phyloP scores from a whole-genome alignment of 2,888 invertebrate species.

The Autographa pulchrina region DNA sequence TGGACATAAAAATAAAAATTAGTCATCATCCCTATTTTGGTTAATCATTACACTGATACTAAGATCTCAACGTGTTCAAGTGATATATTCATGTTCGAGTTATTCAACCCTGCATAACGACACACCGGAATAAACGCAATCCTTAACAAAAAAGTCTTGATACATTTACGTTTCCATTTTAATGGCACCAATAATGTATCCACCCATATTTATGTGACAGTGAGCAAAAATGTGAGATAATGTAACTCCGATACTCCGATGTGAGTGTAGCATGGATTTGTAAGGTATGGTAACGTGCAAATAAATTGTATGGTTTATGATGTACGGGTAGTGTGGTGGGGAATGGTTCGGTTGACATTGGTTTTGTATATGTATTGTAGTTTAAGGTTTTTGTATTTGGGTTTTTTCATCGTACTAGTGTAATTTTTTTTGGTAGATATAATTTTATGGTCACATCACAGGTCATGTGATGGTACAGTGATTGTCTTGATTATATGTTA shows the following conservation, averaged over 20 bases:
- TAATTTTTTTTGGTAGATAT: no score
- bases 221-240: constrained; percentile 57
- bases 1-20: no score
- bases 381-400: no score
- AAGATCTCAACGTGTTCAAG: no score
- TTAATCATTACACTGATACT: no score
- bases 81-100: no score
- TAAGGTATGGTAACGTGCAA: constrained; percentile 41
- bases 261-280: constrained; percentile 50
- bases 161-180: constrained; percentile 51
- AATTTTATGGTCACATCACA: no score
- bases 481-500: no score
- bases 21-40: no score
- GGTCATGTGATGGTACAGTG: no score
- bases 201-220: constrained; percentile 59
- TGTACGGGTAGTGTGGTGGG: constrained; percentile 26
- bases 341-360: constrained; percentile 9
- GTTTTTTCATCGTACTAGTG: no score
- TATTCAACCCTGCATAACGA: constrained; percentile 1
- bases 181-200: constrained; percentile 58
- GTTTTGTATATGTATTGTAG: neutral
- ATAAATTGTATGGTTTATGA: constrained; percentile 60
- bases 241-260: constrained; percentile 38
- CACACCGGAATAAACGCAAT: constrained; percentile 16
- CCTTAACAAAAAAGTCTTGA: constrained; percentile 41